Base-by-base conservation (phyloP, 2,113 vertebrate genomes). In the Amphilophus citrinellus region DNA sequence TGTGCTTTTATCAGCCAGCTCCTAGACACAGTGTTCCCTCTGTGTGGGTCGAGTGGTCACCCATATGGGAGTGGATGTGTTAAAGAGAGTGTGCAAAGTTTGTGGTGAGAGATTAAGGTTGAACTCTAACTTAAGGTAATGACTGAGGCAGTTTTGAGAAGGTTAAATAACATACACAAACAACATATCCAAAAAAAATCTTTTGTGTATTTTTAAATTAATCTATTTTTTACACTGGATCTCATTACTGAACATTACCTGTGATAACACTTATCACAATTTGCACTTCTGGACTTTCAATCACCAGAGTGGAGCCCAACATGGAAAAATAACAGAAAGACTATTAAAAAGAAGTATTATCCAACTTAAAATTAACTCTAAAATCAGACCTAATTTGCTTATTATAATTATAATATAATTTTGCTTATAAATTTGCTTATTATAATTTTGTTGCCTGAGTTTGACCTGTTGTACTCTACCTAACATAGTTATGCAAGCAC, bases 11-110 rank as follows among this genome's bases (percentile, higher is more conserved):
- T 77, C 65, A 75, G 39, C 53, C 7, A 9, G 13, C 65, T 61
- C 44, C 66, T 58, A 56, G 73, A 85, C 85, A 57, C 61, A 24
- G 32, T 82, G 84, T 87, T 73, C 37, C 35, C 27, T 61, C 24
- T 60, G 20, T 22, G 39, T 3, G 35, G 7, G 78, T 10, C 27
- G 24, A 82, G 62, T 30, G 32, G n/a, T 47, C 35, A 4, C 1
- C 27, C 7, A 0, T 32, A 53, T 53, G 50, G 60, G 78, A 78
- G 2, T 56, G 47, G 68, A 56, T 56, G 27, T 73, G 68, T 9
- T 32, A 56, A 56, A 73, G 27, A 73, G 10, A 73, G 10, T 22
- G 20, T 73, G 44, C 17, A 20, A 30, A 32, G 66, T 53, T 47
- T 44, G 9, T 22, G n/a, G 53, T 57, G 20, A n/a, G n/a, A 22